These are phyloP conservation scores for Antrozous pallidus DNA, from an alignment of 2,797 vertebrate genomes.

Conservation along the genomic window DNA sequence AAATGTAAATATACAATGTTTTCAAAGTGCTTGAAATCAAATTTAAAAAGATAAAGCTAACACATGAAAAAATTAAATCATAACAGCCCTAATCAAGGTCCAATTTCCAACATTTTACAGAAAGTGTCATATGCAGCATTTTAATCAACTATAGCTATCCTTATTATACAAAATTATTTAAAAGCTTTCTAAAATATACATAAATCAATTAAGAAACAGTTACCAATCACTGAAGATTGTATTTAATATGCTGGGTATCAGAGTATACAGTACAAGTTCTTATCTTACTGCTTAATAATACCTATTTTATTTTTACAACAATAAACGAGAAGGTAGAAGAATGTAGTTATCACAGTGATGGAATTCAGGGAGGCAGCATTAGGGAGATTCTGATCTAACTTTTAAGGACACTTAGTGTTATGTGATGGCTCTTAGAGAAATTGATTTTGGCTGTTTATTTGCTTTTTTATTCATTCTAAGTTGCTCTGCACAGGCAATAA, in stretches of 20 bases:
- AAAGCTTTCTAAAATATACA: slow-evolving; percentile 8
- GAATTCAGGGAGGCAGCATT: not conserved
- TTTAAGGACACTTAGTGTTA: slow-evolving; percentile 9
- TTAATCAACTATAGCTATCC: not conserved
- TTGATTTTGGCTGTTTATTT: slow-evolving; percentile 16
- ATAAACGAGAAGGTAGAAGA: slow-evolving; percentile 15
- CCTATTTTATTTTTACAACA: not conserved
- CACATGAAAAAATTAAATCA: slow-evolving; percentile 39
- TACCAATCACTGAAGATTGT: not conserved
- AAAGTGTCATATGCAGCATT: not conserved
- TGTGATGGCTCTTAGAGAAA: not conserved
- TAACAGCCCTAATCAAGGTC: not conserved
- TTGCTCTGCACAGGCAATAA: not conserved
- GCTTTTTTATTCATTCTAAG: not conserved
- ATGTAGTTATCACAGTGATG: not conserved
- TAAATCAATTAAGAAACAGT: not conserved
- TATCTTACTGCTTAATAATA: slow-evolving; percentile 28
- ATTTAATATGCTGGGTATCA: slow-evolving; percentile 25
- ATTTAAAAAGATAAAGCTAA: not conserved
- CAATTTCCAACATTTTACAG: not conserved
- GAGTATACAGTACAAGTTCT: not conserved
- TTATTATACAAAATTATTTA: not conserved
- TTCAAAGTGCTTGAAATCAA: slow-evolving; percentile 26
- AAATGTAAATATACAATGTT: slow-evolving; percentile 5
- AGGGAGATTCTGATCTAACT: slow-evolving; percentile 28